A percentile compares a stretch with the other conserved stretches of the same genome.
Conservation (phyloP, 2,113 vertebrate genomes). For the Corythoichthys intestinalis region DNA sequence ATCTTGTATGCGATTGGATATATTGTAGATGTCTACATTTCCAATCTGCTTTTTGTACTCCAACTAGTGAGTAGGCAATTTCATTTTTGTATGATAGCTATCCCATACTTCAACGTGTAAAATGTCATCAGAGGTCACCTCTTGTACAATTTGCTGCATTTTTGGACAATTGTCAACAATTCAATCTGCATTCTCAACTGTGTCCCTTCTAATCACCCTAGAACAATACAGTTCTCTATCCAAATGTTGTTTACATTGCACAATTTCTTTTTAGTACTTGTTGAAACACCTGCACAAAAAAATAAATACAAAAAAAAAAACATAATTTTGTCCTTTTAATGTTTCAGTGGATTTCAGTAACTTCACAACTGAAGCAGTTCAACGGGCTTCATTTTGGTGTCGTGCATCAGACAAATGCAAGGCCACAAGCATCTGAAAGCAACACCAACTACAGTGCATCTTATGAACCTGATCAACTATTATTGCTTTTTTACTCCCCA, state of each 20-base stretch:
- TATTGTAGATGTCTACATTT: slow-evolving; percentile 19
- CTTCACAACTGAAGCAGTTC: slow-evolving; percentile 9
- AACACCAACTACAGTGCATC: slow-evolving; percentile 37
- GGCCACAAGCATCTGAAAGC: neutral
- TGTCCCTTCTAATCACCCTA: slow-evolving; percentile 9
- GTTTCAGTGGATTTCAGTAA: slow-evolving; percentile 33
- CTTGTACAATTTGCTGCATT: slow-evolving; percentile 1
- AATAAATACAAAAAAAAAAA: slow-evolving; percentile 43
- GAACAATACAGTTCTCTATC: slow-evolving; percentile 31
- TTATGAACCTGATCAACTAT: slow-evolving; percentile 41
- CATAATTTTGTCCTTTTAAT: slow-evolving; percentile 37
- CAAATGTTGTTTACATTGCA: slow-evolving; percentile 60
- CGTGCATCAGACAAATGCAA: slow-evolving; percentile 22
- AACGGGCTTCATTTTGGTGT: slow-evolving; percentile 1
- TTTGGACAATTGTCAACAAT: slow-evolving; percentile 1
- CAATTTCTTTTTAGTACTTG: slow-evolving; percentile 42
- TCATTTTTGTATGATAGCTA: slow-evolving; percentile 9
- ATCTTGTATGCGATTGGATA: slow-evolving; percentile 31
- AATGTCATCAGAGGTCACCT: slow-evolving; percentile 16
- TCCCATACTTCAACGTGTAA: slow-evolving; percentile 35
- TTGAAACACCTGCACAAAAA: slow-evolving; percentile 70
- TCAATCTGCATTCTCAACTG: neutral
- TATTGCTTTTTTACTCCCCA: slow-evolving; percentile 47
- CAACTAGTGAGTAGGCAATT: slow-evolving; percentile 28
- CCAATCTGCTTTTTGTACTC: slow-evolving; percentile 40